Evolutionary conservation across 2,888 invertebrate genomes (phyloP), one percentile per base, ranked within the genome.

Genomic region (Yponomeuta sedellus): DNA sequence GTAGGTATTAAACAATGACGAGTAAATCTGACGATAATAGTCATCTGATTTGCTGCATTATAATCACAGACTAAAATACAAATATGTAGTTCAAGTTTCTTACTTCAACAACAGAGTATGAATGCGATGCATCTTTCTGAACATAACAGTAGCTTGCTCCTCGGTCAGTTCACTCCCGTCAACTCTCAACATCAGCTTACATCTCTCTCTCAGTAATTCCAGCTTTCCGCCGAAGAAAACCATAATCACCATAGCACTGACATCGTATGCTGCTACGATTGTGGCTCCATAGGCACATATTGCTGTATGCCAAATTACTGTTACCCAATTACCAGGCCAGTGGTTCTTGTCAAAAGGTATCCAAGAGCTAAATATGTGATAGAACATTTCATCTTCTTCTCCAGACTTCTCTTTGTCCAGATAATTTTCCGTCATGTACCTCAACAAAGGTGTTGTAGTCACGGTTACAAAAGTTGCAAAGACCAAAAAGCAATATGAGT

Each of bases 281-380:
- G 67, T 10, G 61, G 77, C 82, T 39, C 88, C 88, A 68, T 83
- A 84, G 1, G 72, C 73, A 67, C 83, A 82, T 10, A 83, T 22
- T 0, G 74, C 40, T 10, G 70, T 68, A 67, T 89, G 88, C 81
- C 82, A 83, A 0, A 77, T 20, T 5, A 87, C 76, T 3, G 83
- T 85, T 1, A 86, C 73, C 85, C 85, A 89, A 61, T 73, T 75
- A 8, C 87, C 87, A 10, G 88, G 86, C 10, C 75, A 77, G 44
- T 77, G 73, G 66, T 86, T 75, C 66, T 88, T 88, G 67, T 89
- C 81, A 70, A 85, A 78, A 1, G 88, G 88, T 75, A 84, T 77
- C 88, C 88, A 90, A 19, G 88, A 81, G 67, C 86, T 88, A 58
- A 86, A 86, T 25, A 90, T 86, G 62, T 88, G 89, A 0, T 85